Evolutionary conservation across 2,113 vertebrate genomes (phyloP).

Genomic region (Ptilorrhoa leucosticta): DNA sequence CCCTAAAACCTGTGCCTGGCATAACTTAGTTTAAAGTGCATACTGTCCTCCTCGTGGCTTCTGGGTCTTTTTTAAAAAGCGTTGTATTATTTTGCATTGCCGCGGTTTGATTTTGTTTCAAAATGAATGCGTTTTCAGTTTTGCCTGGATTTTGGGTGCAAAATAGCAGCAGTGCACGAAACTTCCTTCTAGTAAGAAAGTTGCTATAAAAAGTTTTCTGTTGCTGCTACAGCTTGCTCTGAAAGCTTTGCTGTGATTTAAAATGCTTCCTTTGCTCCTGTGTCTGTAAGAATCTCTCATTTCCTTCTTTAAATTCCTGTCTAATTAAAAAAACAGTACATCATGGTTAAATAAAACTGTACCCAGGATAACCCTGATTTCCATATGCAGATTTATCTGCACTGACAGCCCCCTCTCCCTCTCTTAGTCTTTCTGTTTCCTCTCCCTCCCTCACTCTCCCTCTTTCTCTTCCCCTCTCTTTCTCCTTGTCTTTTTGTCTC

Average conservation of each 20-base stretch:
- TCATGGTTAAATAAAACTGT: conserved; percentile 85
- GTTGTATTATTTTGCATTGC: not conserved
- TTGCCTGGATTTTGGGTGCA: not conserved
- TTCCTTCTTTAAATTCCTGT: conserved; percentile 71
- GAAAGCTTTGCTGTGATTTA: not conserved
- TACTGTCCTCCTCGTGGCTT: not conserved
- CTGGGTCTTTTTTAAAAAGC: not conserved
- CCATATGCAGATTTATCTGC: conserved; percentile 97
- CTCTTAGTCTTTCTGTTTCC: conserved; percentile 57
- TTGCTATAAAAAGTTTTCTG: conserved; percentile 57
- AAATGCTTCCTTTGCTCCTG: conserved; percentile 11
- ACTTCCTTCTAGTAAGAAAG: conserved; percentile 16
- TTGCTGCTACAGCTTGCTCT: conserved; percentile 20
- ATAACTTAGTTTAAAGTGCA: not conserved
- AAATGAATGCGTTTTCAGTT: not conserved
- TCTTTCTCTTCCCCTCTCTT: conserved; percentile 72
- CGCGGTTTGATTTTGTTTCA: not conserved
- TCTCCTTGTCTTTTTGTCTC: conserved; percentile 63
- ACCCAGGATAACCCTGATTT: conserved; percentile 91
- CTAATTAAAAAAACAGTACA: conserved; percentile 81
- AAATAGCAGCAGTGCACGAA: not conserved
- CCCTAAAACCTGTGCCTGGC: not conserved
- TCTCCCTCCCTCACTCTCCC: conserved; percentile 63
- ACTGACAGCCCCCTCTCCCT: conserved; percentile 79
- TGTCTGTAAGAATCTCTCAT: conserved; percentile 53